These are phyloP conservation scores for Calephelis perditalis DNA, from an alignment of 2,888 invertebrate genomes.

Conservation along the genomic window DNA sequence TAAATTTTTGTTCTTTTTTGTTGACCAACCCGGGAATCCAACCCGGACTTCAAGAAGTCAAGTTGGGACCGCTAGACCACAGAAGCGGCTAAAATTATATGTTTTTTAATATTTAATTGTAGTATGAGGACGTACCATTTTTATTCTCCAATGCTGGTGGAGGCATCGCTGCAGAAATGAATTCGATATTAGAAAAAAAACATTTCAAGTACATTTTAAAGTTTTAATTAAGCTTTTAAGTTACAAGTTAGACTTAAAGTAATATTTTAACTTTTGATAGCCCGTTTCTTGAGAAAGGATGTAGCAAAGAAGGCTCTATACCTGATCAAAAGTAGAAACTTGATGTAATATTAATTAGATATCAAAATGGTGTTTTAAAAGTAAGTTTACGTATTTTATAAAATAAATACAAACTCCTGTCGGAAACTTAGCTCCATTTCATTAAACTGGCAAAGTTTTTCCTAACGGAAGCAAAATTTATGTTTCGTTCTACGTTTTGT, in stretches of 20 bases:
- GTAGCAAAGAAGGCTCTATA: conserved; percentile 17
- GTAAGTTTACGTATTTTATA: neutral
- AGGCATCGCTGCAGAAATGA: conserved; percentile 55
- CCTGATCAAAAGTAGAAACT: neutral
- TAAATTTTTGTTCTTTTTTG: too few relatives aligned
- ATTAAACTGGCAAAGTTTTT: conserved; percentile 5
- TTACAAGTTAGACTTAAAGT: too few relatives aligned
- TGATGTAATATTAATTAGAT: conserved; percentile 4
- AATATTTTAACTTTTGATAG: too few relatives aligned
- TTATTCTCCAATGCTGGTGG: conserved; percentile 61
- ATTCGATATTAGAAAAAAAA: too few relatives aligned
- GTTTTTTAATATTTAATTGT: conserved; percentile 7
- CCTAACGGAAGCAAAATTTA: neutral
- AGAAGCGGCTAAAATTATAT: too few relatives aligned
- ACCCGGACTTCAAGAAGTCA: too few relatives aligned
- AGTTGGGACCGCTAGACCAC: too few relatives aligned
- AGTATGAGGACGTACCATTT: conserved; percentile 50
- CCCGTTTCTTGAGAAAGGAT: too few relatives aligned
- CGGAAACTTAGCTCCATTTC: conserved; percentile 3
- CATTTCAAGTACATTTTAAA: too few relatives aligned
- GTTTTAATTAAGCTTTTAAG: too few relatives aligned
- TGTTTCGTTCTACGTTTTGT: neutral
- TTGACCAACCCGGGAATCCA: too few relatives aligned
- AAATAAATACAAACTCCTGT: conserved; percentile 7
- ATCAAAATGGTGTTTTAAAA: neutral